These are phyloP conservation scores for Tenualosa ilisha DNA, from an alignment of 2,797 vertebrate genomes.

Conservation along the genomic window DNA sequence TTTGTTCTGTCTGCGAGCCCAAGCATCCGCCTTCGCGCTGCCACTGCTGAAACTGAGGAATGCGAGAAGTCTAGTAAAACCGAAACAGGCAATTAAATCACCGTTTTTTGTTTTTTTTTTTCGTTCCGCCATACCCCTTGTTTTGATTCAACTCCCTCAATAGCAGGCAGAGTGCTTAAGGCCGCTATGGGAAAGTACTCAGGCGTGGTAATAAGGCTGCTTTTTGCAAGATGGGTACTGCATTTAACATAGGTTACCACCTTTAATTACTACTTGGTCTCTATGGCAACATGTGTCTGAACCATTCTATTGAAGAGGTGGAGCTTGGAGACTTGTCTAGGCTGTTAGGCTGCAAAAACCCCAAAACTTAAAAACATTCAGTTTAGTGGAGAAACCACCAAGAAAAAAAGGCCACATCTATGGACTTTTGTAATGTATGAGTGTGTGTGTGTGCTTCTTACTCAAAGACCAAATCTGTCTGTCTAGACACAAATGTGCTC, in stretches of 20 bases:
- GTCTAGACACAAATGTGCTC: not conserved
- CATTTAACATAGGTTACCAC: slow-evolving; percentile 20
- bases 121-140: not conserved
- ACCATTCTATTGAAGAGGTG: not conserved
- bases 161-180: not conserved
- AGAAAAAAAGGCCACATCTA: too few relatives aligned
- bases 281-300: not conserved
- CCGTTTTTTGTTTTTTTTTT: not conserved
- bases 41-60: not conserved
- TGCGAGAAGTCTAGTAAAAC: not conserved
- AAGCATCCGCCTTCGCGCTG: not conserved
- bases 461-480: not conserved
- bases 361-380: not conserved
- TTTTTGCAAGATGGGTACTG: not conserved
- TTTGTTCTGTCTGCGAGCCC: not conserved
- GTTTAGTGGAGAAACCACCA: not conserved
- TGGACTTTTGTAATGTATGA: too few relatives aligned
- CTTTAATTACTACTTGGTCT: slow-evolving; percentile 14
- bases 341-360: not conserved
- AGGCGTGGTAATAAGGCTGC: not conserved
- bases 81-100: slow-evolving; percentile 2
- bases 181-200: not conserved
- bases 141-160: not conserved
- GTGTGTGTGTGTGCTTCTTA: not conserved
- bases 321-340: not conserved